These are phyloP conservation scores for Lagopus leucura DNA, from an alignment of 2,113 vertebrate genomes.

Conservation along the genomic window DNA sequence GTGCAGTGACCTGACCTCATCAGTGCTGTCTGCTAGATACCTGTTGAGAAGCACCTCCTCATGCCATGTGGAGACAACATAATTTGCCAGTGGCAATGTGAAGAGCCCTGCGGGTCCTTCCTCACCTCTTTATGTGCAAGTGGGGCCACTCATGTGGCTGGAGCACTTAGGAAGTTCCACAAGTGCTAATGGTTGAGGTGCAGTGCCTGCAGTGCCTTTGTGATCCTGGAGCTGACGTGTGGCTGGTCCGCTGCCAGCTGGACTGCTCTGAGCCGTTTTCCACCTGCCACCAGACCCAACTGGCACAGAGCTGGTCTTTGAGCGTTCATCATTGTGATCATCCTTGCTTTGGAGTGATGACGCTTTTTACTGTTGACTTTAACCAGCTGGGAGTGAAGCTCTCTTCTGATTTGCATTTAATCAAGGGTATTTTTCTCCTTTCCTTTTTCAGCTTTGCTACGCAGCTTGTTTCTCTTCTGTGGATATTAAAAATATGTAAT, in stretches of 20 bases:
- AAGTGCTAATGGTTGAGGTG: neutral
- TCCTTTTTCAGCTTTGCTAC: constrained; percentile 33
- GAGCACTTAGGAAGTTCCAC: neutral
- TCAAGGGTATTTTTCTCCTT: constrained; percentile 50
- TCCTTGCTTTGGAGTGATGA: neutral
- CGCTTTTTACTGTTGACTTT: neutral
- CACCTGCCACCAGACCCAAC: neutral
- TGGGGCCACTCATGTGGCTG: rapidly evolving
- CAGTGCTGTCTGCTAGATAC: neutral
- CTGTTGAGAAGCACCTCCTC: neutral
- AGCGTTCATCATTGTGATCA: neutral
- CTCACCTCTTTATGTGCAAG: rapidly evolving
- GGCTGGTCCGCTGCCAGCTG: neutral
- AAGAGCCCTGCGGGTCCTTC: rapidly evolving
- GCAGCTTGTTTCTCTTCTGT: neutral
- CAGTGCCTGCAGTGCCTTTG: neutral
- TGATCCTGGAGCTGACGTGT: rapidly evolving
- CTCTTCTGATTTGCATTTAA: constrained; percentile 51
- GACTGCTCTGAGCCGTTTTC: neutral
- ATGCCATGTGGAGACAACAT: neutral
- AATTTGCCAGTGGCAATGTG: neutral
- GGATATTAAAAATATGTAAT: constrained; percentile 1
- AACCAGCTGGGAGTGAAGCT: constrained; percentile 45
- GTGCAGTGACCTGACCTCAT: neutral
- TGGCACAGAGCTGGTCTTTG: neutral